Evolutionary conservation across 2,113 vertebrate genomes (phyloP).

Genomic region (Eretmochelys imbricata): DNA sequence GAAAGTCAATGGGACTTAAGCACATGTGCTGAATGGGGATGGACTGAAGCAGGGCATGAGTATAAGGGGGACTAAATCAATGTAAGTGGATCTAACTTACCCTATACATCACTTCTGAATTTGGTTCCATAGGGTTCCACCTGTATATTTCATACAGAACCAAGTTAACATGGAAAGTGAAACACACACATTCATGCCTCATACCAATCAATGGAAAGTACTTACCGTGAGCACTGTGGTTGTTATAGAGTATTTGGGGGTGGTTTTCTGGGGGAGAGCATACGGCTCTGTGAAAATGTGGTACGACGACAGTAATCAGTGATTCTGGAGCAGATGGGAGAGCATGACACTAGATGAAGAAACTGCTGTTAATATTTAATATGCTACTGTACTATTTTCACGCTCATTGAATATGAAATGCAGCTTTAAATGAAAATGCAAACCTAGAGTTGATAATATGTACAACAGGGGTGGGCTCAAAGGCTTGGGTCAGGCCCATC

Average conservation of each 20-base stretch:
- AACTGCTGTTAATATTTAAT: neutral
- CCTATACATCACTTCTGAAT: neutral
- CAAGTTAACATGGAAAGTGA: neutral
- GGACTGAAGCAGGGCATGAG: neutral
- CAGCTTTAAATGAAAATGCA: neutral
- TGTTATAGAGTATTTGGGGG: neutral
- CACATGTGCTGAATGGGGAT: neutral
- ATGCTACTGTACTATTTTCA: neutral
- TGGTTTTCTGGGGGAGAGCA: neutral
- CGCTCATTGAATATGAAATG: neutral
- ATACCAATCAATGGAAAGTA: neutral
- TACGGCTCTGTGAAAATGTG: accelerated
- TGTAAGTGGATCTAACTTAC: neutral
- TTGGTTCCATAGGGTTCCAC: neutral
- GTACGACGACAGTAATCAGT: neutral
- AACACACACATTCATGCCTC: too few species aligned
- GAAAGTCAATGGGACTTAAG: neutral
- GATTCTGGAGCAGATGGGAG: neutral
- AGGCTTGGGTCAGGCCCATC: neutral
- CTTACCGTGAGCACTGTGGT: neutral
- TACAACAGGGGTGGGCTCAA: neutral
- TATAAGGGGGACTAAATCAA: neutral
- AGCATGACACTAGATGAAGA: neutral
- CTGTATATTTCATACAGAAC: neutral
- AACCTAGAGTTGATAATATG: neutral